These are phyloP conservation scores for Merops nubicus DNA, from an alignment of 2,113 vertebrate genomes.

Conservation along the genomic window DNA sequence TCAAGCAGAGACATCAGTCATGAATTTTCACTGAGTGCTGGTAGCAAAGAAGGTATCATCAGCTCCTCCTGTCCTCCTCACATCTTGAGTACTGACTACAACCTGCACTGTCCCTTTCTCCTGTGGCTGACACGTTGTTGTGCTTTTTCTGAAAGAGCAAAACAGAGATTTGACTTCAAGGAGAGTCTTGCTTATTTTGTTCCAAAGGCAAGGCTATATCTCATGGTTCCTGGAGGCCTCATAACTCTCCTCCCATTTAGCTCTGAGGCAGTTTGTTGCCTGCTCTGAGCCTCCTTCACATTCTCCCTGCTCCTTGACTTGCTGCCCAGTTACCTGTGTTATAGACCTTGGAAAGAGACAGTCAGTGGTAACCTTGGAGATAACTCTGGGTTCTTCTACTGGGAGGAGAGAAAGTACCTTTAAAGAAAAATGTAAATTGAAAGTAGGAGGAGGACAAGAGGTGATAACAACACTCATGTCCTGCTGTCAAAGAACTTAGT, in stretches of 20 bases:
- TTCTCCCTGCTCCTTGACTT: not conserved
- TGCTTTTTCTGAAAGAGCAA: not conserved
- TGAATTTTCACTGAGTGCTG: not conserved
- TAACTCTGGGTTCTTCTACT: not conserved
- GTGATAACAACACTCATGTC: constrained; percentile 7
- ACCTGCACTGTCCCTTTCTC: not conserved
- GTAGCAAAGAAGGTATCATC: not conserved
- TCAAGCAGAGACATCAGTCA: not conserved
- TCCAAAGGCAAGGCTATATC: not conserved
- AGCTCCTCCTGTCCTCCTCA: not conserved
- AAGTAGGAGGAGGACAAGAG: not conserved
- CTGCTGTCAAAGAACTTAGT: not conserved
- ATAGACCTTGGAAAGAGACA: not conserved
- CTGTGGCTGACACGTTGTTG: fast-evolving
- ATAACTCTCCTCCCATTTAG: not conserved
- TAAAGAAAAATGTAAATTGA: constrained; percentile 47
- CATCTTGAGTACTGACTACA: not conserved
- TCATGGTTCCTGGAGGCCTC: not conserved
- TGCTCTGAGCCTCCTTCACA: not conserved
- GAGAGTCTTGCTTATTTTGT: not conserved
- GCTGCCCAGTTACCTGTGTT: not conserved
- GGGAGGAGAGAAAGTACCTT: constrained; percentile 26
- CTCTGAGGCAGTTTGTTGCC: fast-evolving
- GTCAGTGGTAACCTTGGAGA: not conserved
- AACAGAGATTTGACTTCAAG: not conserved